phyloP scores from a whole-genome alignment of 2,888 invertebrate species.

The Xestia sexstrigata region DNA sequence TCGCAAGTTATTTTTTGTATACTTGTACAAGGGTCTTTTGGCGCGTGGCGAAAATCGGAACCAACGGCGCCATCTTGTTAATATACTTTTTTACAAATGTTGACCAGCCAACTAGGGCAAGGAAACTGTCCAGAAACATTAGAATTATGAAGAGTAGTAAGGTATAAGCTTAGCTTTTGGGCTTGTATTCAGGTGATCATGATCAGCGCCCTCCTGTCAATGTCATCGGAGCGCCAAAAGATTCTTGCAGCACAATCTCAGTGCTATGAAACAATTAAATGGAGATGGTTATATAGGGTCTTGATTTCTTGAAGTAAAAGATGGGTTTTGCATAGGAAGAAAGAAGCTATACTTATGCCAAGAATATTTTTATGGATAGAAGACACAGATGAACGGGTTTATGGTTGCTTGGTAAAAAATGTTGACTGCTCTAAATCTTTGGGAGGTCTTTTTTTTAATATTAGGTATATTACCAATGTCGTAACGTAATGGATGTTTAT shows the following conservation, averaged over 20 bases:
- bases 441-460: neutral
- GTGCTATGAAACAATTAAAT: neutral
- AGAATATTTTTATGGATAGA: too few relatives aligned
- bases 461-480: neutral
- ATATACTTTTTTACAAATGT: neutral
- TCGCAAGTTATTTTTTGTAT: neutral
- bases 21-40: slow-evolving; percentile 1
- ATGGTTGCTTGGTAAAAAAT: neutral
- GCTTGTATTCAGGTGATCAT: neutral
- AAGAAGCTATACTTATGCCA: neutral
- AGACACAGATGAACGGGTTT: neutral
- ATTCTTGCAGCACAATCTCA: neutral
- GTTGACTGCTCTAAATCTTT: neutral
- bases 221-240: neutral
- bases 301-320: neutral
- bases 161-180: neutral
- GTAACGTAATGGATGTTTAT: neutral
- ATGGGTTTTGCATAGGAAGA: neutral
- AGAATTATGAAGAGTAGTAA: neutral
- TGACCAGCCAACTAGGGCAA: neutral
- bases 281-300: neutral
- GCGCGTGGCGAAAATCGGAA: neutral
- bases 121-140: neutral
- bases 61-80: neutral
- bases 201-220: neutral